Percentiles rank a stretch among this genome's conserved stretches.
Evolutionary conservation across 2,113 vertebrate genomes (phyloP).

Genomic region (Apteryx owenii): DNA sequence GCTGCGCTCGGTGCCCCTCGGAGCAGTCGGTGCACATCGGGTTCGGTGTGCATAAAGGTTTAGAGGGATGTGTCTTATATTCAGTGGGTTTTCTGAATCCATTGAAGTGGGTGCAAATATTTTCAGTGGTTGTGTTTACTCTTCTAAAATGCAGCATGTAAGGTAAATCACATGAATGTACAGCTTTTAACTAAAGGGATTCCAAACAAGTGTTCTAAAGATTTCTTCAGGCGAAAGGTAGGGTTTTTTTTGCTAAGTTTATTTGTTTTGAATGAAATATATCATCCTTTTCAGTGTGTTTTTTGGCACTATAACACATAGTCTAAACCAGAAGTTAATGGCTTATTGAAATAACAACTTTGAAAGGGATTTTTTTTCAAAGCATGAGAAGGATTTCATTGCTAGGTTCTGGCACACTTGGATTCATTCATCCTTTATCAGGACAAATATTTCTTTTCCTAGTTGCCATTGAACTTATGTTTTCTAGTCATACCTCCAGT

Average conservation of each 20-base stretch:
- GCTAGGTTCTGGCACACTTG: neutral
- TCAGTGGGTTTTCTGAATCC: neutral
- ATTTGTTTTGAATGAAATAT: conserved; percentile 13
- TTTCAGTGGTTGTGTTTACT: neutral
- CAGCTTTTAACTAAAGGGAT: neutral
- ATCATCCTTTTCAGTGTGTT: neutral
- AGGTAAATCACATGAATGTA: neutral
- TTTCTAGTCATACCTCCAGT: neutral
- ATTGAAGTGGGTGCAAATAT: neutral
- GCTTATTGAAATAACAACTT: conserved; percentile 22
- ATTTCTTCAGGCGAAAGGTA: conserved; percentile 5
- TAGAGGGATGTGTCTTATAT: neutral
- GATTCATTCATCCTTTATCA: neutral
- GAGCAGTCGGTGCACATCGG: neutral
- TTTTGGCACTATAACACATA: conserved; percentile 21
- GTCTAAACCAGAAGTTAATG: neutral
- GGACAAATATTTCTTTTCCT: neutral
- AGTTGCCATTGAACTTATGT: neutral
- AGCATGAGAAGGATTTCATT: conserved; percentile 2
- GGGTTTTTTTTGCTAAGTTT: neutral
- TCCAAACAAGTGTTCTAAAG: neutral
- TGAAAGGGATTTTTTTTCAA: neutral
- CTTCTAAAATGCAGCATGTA: neutral
- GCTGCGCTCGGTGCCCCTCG: fast-evolving
- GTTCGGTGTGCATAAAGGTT: neutral